Conservation (phyloP, 2,797 vertebrate genomes). For the Catharus ustulatus region DNA sequence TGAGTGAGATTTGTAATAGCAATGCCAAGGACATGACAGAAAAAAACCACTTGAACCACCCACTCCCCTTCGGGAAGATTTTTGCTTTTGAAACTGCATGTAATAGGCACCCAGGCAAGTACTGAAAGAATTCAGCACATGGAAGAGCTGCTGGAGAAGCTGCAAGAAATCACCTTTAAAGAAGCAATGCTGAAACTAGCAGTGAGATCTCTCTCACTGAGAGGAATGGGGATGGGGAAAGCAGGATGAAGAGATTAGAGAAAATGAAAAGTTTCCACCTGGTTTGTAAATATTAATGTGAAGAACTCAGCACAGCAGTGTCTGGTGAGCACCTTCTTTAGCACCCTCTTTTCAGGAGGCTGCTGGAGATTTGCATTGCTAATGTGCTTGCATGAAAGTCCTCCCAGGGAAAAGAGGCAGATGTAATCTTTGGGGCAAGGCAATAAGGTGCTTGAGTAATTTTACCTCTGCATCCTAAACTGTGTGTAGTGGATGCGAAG, state of each 20-base stretch:
- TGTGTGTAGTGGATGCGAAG: background rate
- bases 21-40: background rate
- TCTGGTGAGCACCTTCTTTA: background rate
- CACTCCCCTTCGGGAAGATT: background rate
- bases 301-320: background rate
- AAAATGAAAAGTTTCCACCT: background rate
- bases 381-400: background rate
- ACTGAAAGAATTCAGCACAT: background rate
- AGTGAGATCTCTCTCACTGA: background rate
- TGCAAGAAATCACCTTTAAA: background rate
- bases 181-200: background rate
- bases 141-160: background rate
- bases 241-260: background rate
- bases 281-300: background rate
- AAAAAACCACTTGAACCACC: background rate
- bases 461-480: background rate
- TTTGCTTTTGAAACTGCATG: background rate
- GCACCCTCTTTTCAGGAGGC: background rate
- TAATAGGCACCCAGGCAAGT: background rate
- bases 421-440: background rate
- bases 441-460: background rate
- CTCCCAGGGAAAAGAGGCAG: background rate
- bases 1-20: background rate
- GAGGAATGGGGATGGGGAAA: background rate
- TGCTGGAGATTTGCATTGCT: slow-evolving; percentile 18